Evolutionary conservation across 2,797 vertebrate genomes (phyloP), one percentile per base, ranked within the genome.

Genomic region (Myripristis jacobus): DNA sequence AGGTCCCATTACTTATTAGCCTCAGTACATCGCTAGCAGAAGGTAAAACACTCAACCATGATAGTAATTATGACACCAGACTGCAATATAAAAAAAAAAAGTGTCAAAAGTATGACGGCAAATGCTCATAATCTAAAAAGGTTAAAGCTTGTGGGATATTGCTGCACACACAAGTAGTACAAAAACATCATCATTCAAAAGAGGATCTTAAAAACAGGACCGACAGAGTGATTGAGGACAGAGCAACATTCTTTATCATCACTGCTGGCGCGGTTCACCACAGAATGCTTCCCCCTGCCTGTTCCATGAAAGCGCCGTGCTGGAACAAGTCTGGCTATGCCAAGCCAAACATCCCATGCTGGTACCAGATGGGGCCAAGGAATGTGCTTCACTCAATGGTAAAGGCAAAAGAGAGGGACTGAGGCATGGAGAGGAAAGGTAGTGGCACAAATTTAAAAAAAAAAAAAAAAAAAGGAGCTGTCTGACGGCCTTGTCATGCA

Each of bases 311-410:
- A 91, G 90, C 69, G 51, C 86, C 87, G 87, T 82, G 82, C 86
- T 92, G 91, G 92, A 91, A 90, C 90, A 89, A 81, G 83, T 87
- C 89, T 82, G 88, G 77, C 65, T 83, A 73, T 86, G 92, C 92
- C 90, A 94, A 93, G 81, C 72, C 89, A 94, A 93, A 94, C 91
- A 93, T 86, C 85, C 88, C 88, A 90, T 87, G 90, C 90, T 86
- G 85, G 90, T 94, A 92, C 88, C 93, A 94, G 92, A 95, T 94
- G 90, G 92, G 88, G 82, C 86, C 81, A 88, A 91, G 90, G 92
- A 93, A 94, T 91, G 89, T 86, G 82, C 86, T 86, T 87, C 89
- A 52, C 87, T 90, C 80, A 83, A 85, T 85, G 86, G 88, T 66
- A 72, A 85, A 86, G 85, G 81, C 81, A 80, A 71, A 85, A 81